Base-by-base conservation (phyloP, 2,888 invertebrate genomes). In the Hybos culiciformis region DNA sequence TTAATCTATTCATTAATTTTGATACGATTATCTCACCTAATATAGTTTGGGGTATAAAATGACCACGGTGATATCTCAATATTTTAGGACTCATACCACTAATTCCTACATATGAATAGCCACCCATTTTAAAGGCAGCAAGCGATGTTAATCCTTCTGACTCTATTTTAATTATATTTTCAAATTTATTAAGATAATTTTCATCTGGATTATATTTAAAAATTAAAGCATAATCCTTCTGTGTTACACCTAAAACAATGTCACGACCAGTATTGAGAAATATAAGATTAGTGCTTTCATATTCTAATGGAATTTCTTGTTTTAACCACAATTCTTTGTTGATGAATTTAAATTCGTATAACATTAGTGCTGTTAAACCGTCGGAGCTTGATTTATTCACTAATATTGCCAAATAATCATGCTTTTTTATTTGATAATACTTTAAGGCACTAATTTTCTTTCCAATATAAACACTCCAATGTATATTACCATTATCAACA, bases 111-210 rank as follows among this genome's bases (percentile, higher is more conserved):
- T 66, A 67, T 6, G 57, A 59, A 42, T 55, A 58, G 1, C 66
- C 64, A 8, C 62, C 64, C 61, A 67, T 66, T 49, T 62, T 56
- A 37, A 67, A 67, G 7, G 54, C 59, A 0, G 58, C 50, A 8
- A 66, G 50, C 2, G 55, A 51, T 8, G 50, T 47, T 5, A 64
- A 53, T n/a, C 53, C 53, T n/a, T 56, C 54, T 1, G 65, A 57
- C 9, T 40, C 29, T 12, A 60, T 20, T 19, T 38, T 15, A n/a
- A 19, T 15, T 17, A 42, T 39, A 9, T 36, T 21, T 17, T 53
- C 44, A 39, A 63, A 52, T 33, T 53, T 54, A 3, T 52, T 38
- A 8, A 54, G 54, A 9, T 39, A 8, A 9, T n/a, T 19, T 11
- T 15, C n/a, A 5, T 56, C 50, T n/a, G 55, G 53, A 48, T 60